Evolutionary conservation across 2,113 vertebrate genomes (phyloP).

Genomic region (Daboia siamensis): DNA sequence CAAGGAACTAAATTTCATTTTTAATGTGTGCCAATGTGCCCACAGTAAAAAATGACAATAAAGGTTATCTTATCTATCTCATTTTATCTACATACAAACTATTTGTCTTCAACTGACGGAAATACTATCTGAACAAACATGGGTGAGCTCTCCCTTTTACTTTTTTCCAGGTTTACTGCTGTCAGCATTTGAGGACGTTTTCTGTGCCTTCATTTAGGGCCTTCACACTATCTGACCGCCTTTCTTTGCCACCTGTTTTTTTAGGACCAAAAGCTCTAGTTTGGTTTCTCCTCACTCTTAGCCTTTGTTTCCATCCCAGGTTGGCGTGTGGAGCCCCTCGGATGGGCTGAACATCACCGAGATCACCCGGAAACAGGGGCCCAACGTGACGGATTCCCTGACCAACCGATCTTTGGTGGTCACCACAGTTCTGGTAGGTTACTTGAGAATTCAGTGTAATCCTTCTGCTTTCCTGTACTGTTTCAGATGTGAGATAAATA

Average conservation of each 20-base stretch:
- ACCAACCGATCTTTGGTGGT: conserved; percentile 94
- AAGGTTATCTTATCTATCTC: too few species aligned
- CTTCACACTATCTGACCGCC: background rate
- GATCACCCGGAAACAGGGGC: conserved; percentile 84
- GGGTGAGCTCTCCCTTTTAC: background rate
- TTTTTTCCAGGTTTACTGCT: background rate
- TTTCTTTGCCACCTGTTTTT: background rate
- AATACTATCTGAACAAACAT: background rate
- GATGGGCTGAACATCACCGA: conserved; percentile 97
- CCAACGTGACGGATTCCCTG: conserved; percentile 95
- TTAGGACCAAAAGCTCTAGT: fast-evolving
- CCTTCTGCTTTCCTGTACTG: fast-evolving
- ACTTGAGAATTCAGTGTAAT: background rate
- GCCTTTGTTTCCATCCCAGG: conserved; percentile 66
- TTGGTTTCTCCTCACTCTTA: fast-evolving
- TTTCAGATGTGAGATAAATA: background rate
- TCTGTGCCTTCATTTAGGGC: background rate
- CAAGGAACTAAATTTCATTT: too few species aligned
- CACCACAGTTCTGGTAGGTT: conserved; percentile 94
- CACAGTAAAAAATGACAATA: too few species aligned
- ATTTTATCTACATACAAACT: background rate
- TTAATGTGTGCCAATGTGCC: too few species aligned
- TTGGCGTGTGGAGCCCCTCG: conserved; percentile 91
- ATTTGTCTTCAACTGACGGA: background rate
- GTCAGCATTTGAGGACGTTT: background rate